Percentiles rank a stretch among this genome's conserved stretches.
Evolutionary conservation across 1,140 invertebrate species (phyloP).

Genomic region (Drosophila lacertosa): DNA sequence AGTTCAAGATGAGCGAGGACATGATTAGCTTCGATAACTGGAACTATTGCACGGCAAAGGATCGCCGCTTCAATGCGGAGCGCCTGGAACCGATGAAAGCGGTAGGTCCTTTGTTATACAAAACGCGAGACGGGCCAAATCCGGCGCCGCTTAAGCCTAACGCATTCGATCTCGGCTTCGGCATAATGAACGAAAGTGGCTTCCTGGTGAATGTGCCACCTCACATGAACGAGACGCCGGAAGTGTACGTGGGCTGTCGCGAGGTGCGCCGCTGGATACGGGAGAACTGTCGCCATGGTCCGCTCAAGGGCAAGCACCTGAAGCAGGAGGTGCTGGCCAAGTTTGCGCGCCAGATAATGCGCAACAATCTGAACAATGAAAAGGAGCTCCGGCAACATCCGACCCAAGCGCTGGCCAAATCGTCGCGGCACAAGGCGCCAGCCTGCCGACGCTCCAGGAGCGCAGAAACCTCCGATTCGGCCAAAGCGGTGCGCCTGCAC

Average conservation of each 20-base stretch:
- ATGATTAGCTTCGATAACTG: slow-evolving; percentile 35
- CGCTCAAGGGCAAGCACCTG: slow-evolving; percentile 1
- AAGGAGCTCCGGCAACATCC: not conserved
- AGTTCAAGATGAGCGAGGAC: slow-evolving; percentile 14
- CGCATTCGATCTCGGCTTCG: slow-evolving; percentile 60
- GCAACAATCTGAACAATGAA: slow-evolving; percentile 36
- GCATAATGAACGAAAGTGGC: slow-evolving; percentile 15
- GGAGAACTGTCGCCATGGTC: slow-evolving; percentile 56
- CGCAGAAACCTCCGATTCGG: slow-evolving; percentile 4
- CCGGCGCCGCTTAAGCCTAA: slow-evolving; percentile 15
- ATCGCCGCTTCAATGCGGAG: slow-evolving; percentile 56
- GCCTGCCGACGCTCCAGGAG: slow-evolving; percentile 13
- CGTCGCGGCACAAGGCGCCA: not conserved
- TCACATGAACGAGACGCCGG: not conserved
- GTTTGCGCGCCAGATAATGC: slow-evolving; percentile 44
- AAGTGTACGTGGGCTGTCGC: slow-evolving; percentile 44
- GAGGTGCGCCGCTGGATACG: slow-evolving; percentile 49
- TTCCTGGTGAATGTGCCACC: slow-evolving; percentile 18
- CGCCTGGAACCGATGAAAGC: not conserved
- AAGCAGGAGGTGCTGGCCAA: slow-evolving; percentile 23
- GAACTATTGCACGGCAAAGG: slow-evolving; percentile 45
- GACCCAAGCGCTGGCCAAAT: fast-evolving
- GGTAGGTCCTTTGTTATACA: slow-evolving; percentile 33
- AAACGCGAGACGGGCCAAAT: slow-evolving; percentile 12
- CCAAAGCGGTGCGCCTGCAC: slow-evolving; percentile 15